These are phyloP conservation scores for Carapus acus DNA, from an alignment of 2,797 vertebrate genomes.

Conservation along the genomic window DNA sequence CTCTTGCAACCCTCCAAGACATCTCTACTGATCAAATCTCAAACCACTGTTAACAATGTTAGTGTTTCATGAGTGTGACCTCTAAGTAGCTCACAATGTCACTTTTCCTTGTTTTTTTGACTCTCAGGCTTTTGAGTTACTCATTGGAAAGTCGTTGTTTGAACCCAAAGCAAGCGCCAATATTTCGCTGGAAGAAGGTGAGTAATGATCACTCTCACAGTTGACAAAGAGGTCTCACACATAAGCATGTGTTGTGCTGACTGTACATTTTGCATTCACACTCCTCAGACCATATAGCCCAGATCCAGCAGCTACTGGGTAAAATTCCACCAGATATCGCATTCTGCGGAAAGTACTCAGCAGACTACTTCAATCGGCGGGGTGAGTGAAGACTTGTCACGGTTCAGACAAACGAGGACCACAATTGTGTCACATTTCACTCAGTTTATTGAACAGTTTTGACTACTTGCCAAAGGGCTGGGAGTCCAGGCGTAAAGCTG, in stretches of 20 bases:
- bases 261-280: slow-evolving; percentile 21
- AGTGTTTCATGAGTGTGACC: too few species aligned
- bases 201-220: slow-evolving; percentile 5
- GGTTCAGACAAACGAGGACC: too few species aligned
- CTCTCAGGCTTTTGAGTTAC: slow-evolving; percentile 80
- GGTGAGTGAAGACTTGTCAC: slow-evolving; percentile 69
- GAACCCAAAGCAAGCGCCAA: slow-evolving; percentile 74
- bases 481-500: too few species aligned
- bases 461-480: too few species aligned
- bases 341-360: slow-evolving; percentile 76
- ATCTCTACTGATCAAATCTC: too few species aligned
- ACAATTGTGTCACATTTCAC: too few species aligned
- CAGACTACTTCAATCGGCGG: slow-evolving; percentile 76
- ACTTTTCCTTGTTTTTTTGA: slow-evolving; percentile 28
- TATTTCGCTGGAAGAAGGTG: slow-evolving; percentile 82
- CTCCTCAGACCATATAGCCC: slow-evolving; percentile 77
- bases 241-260: neutral
- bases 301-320: slow-evolving; percentile 80
- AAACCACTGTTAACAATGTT: too few species aligned
- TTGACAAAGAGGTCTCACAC: slow-evolving; percentile 17
- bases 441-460: too few species aligned
- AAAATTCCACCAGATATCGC: slow-evolving; percentile 74
- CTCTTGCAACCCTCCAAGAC: too few species aligned
- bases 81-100: too few species aligned
- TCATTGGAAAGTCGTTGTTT: slow-evolving; percentile 78